Percentiles rank a stretch among this genome's conserved stretches.
Conservation (phyloP, 1,140 invertebrate genomes). For the Drosophila ohnishii region DNA sequence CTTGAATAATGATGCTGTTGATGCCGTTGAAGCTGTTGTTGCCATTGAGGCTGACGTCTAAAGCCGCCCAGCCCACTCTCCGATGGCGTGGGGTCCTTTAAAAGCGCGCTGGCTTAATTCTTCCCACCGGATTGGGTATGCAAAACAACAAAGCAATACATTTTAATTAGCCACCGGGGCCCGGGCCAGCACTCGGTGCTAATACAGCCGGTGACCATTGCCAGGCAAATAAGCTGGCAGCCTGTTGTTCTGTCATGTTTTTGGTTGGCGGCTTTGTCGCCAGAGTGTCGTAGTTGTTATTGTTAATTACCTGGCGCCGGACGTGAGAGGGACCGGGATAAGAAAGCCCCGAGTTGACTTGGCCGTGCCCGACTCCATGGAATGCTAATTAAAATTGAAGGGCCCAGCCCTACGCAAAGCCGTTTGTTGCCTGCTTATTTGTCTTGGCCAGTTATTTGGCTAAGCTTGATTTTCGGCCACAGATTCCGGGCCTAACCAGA, state of each 20-base stretch:
- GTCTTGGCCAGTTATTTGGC: constrained; percentile 35
- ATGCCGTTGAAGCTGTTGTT: constrained; percentile 18
- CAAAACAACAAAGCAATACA: constrained; percentile 50
- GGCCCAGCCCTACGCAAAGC: background rate
- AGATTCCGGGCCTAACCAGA: constrained; percentile 30
- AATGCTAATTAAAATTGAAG: constrained; percentile 53
- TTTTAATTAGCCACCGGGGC: constrained; percentile 63
- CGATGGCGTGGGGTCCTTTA: constrained; percentile 9
- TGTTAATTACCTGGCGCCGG: constrained; percentile 56
- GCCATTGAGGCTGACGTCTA: constrained; percentile 14
- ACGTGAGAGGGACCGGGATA: constrained; percentile 38
- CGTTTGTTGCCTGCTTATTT: constrained; percentile 16
- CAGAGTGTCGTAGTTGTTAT: constrained; percentile 55
- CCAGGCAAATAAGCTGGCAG: constrained; percentile 50
- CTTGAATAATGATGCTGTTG: constrained; percentile 69
- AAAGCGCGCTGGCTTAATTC: constrained; percentile 51
- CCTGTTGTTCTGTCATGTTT: constrained; percentile 56
- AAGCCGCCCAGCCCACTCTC: background rate
- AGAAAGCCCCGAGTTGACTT: constrained; percentile 7
- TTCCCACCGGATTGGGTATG: constrained; percentile 28
- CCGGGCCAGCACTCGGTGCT: constrained; percentile 27
- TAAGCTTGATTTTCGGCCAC: constrained; percentile 14
- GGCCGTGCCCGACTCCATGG: background rate
- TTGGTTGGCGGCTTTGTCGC: constrained; percentile 44
- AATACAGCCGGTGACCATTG: constrained; percentile 59